Evolutionary conservation across 2,888 invertebrate genomes (phyloP).

Genomic region (Drosophila imparisetae): DNA sequence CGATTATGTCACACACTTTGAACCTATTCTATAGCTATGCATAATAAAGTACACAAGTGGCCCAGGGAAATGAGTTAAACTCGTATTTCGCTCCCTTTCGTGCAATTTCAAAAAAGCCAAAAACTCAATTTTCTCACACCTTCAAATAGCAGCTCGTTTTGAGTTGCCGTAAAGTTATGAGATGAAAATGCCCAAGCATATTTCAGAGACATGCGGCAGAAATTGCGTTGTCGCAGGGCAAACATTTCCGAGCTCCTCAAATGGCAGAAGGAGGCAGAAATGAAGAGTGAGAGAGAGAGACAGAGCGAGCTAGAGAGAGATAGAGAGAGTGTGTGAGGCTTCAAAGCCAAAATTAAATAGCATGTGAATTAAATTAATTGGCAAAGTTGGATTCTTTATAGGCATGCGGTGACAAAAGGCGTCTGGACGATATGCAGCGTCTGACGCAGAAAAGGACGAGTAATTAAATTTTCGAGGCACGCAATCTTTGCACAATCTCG

Average conservation of each 20-base stretch:
- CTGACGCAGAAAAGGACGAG: constrained; percentile 45
- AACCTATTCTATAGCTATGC: constrained; percentile 3
- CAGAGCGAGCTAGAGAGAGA: background rate
- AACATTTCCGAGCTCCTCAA: constrained; percentile 33
- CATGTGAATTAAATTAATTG: constrained; percentile 75
- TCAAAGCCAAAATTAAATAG: constrained; percentile 46
- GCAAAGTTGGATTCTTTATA: constrained; percentile 69
- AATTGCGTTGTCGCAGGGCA: constrained; percentile 19
- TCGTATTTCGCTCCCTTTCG: constrained; percentile 11
- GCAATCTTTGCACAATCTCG: constrained; percentile 59
- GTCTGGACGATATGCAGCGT: constrained; percentile 17
- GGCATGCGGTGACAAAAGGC: constrained; percentile 23
- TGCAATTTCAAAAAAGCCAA: constrained; percentile 27
- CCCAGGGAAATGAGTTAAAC: constrained; percentile 2
- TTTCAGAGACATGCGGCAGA: constrained; percentile 7
- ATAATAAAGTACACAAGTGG: constrained; percentile 30
- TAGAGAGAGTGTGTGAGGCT: background rate
- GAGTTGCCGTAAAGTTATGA: constrained; percentile 10
- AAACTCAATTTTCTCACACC: constrained; percentile 37
- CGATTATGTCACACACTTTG: background rate
- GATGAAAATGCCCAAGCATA: constrained; percentile 8
- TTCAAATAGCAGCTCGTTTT: background rate
- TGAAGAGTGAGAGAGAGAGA: background rate
- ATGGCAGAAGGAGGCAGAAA: background rate
- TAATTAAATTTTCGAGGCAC: constrained; percentile 60